Evolutionary conservation across 2,888 invertebrate genomes (phyloP).

Genomic region (Watsonalla cultraria): DNA sequence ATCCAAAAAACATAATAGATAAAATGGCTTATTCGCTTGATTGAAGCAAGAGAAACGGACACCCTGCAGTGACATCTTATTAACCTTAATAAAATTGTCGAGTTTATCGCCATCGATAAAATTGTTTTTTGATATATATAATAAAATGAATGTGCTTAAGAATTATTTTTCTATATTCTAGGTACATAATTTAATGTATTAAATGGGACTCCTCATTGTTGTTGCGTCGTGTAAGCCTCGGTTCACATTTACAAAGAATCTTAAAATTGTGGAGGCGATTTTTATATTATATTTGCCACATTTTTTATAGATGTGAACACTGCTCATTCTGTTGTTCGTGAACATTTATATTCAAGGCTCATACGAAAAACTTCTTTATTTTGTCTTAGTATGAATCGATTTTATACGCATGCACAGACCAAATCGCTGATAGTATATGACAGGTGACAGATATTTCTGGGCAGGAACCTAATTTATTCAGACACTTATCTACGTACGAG

Average conservation of each 20-base stretch:
- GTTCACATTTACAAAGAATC: not conserved
- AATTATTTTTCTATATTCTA: constrained; percentile 69
- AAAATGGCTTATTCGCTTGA: too few relatives aligned
- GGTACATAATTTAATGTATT: constrained; percentile 42
- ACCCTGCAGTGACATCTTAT: too few relatives aligned
- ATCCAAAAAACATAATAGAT: too few relatives aligned
- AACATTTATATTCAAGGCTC: not conserved
- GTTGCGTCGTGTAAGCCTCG: constrained; percentile 16
- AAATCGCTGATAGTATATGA: too few relatives aligned
- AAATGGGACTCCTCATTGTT: constrained; percentile 56
- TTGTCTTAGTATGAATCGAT: not conserved
- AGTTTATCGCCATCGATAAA: not conserved
- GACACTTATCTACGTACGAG: too few relatives aligned
- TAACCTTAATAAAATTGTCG: too few relatives aligned
- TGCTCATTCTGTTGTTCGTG: not conserved
- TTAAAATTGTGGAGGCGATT: too few relatives aligned
- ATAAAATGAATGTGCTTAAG: constrained; percentile 34
- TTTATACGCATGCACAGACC: too few relatives aligned
- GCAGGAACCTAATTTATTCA: too few relatives aligned
- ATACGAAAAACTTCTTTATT: not conserved
- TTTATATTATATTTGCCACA: too few relatives aligned
- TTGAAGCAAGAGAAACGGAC: too few relatives aligned
- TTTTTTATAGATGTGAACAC: not conserved
- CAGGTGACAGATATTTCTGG: too few relatives aligned
- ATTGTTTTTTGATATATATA: not conserved